phyloP scores from a whole-genome alignment of 2,797 vertebrate genomes.

The Aeoliscus strigatus region DNA sequence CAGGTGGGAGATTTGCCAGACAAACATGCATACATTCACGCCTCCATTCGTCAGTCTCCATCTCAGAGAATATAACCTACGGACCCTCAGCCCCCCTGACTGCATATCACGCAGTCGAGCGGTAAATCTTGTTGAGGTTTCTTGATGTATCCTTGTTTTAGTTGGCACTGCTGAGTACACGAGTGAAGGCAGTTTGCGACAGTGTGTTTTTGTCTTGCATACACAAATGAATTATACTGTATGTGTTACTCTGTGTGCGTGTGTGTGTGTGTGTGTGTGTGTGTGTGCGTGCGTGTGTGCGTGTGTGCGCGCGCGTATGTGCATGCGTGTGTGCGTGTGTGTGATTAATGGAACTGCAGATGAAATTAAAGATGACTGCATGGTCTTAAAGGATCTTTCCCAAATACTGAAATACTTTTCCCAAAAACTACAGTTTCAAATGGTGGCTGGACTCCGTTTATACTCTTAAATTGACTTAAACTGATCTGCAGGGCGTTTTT shows the following conservation, averaged over 20 bases:
- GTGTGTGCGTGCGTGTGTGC: not conserved
- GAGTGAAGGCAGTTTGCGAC: not conserved
- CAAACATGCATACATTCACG: conserved; percentile 1
- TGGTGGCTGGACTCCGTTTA: conserved; percentile 9
- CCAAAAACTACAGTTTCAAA: conserved; percentile 36
- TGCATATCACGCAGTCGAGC: conserved; percentile 22
- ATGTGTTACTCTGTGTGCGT: not conserved
- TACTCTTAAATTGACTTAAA: conserved; percentile 19
- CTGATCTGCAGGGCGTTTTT: conserved; percentile 19
- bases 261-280: conserved; percentile 5
- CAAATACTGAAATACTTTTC: conserved; percentile 24
- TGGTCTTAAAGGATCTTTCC: conserved; percentile 22
- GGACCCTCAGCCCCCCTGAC: conserved; percentile 8
- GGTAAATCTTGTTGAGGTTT: conserved; percentile 46
- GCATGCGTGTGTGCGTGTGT: conserved; percentile 16
- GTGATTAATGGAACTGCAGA: conserved; percentile 28
- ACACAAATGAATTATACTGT: not conserved
- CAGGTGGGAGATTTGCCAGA: not conserved
- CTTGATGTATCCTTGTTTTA: conserved; percentile 38
- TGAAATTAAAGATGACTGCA: conserved; percentile 31
- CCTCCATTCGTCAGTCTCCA: conserved; percentile 17
- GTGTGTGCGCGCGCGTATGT: not conserved
- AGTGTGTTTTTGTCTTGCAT: conserved; percentile 5
- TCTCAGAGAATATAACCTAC: conserved; percentile 13
- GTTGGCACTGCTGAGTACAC: conserved; percentile 25